phyloP scores from a whole-genome alignment of 2,797 vertebrate species.

The Xenentodon cancila region DNA sequence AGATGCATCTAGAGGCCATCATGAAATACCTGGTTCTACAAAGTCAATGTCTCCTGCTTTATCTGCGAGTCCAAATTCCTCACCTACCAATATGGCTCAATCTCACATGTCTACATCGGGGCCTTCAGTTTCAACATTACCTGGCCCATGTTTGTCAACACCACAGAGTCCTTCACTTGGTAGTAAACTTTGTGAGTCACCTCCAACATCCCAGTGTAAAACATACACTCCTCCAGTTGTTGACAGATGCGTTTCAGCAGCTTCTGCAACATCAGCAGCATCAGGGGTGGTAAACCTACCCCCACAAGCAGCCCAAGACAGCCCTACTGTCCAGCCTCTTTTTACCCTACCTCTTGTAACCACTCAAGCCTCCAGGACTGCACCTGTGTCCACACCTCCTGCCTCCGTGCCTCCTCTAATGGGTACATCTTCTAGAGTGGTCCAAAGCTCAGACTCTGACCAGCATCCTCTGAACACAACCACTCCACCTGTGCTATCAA shows the following conservation, averaged over 20 bases:
- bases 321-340: conserved; percentile 62
- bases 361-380: conserved; percentile 78
- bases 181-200: conserved; percentile 45
- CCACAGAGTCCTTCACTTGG: conserved; percentile 26
- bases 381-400: conserved; percentile 64
- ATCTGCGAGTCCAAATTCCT: conserved; percentile 32
- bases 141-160: conserved; percentile 29
- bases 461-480: conserved; percentile 30
- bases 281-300: conserved; percentile 32
- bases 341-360: conserved; percentile 77
- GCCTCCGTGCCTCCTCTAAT: conserved; percentile 59
- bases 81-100: conserved; percentile 31
- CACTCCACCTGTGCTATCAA: conserved; percentile 34
- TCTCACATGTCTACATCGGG: conserved; percentile 35
- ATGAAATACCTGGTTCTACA: conserved; percentile 47
- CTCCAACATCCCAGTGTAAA: conserved; percentile 29
- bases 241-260: conserved; percentile 42
- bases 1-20: conserved; percentile 29
- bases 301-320: conserved; percentile 47
- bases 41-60: conserved; percentile 36
- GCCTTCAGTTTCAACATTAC: conserved; percentile 32
- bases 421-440: conserved; percentile 48
- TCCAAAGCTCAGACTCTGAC: conserved; percentile 39
- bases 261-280: conserved; percentile 44
- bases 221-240: conserved; percentile 46